Evolutionary conservation across 2,888 invertebrate genomes (phyloP).

Genomic region (Hipparchia sbordonii): DNA sequence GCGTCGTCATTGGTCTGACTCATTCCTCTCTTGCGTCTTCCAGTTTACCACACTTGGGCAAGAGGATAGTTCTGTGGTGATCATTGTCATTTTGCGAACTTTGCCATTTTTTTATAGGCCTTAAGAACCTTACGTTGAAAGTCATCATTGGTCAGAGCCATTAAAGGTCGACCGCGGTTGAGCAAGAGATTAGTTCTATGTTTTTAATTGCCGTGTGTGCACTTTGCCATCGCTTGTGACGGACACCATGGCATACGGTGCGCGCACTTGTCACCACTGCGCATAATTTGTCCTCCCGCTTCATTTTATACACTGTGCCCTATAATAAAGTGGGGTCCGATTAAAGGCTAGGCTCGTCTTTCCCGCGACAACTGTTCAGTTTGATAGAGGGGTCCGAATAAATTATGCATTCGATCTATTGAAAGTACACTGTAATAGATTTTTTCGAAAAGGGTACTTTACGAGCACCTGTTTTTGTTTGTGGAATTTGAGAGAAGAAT

Average conservation of each 20-base stretch:
- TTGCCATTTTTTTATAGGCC: too few relatives aligned
- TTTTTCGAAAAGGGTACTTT: conserved; percentile 56
- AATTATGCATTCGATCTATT: conserved; percentile 79
- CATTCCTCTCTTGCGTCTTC: too few relatives aligned
- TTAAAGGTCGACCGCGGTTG: too few relatives aligned
- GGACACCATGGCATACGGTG: conserved; percentile 79
- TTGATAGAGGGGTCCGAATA: conserved; percentile 57
- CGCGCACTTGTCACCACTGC: conserved; percentile 72
- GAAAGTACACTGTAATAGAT: conserved; percentile 72
- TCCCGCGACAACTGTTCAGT: conserved; percentile 73
- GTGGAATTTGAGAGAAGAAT: conserved; percentile 23
- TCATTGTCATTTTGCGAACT: too few relatives aligned
- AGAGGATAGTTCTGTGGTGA: too few relatives aligned
- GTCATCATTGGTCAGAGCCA: too few relatives aligned
- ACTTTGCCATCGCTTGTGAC: conserved; percentile 56
- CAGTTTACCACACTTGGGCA: too few relatives aligned
- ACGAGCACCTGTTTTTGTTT: conserved; percentile 64
- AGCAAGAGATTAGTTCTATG: neutral
- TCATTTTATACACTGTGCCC: conserved; percentile 61
- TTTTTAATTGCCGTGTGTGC: conserved; percentile 49
- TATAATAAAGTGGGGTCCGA: conserved; percentile 73
- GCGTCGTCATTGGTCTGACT: too few relatives aligned
- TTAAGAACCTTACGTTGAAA: too few relatives aligned
- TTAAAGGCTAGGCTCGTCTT: conserved; percentile 77
- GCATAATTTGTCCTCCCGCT: conserved; percentile 78